Evolutionary conservation across 1,140 invertebrate genomes (phyloP).

Genomic region (Lepidurus apus): DNA sequence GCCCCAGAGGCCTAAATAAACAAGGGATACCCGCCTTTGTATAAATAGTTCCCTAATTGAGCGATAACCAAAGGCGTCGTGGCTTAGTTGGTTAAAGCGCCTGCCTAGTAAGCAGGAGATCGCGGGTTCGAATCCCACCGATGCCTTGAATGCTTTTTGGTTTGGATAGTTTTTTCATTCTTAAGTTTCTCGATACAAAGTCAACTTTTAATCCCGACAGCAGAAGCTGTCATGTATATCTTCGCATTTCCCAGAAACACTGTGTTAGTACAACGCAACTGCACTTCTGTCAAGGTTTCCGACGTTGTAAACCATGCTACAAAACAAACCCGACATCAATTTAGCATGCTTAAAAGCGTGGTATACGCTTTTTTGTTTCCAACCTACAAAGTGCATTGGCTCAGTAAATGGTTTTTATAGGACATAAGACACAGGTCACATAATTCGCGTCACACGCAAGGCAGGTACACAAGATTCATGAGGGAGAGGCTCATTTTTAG

Average conservation of each 20-base stretch:
- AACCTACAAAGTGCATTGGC: too few species aligned
- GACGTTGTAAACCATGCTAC: too few species aligned
- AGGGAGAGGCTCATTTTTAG: neutral
- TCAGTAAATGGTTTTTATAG: too few species aligned
- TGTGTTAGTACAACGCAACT: too few species aligned
- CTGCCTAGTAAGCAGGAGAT: slow-evolving; percentile 36
- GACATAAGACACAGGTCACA: neutral
- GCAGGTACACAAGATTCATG: slow-evolving; percentile 19
- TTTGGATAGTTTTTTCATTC: neutral
- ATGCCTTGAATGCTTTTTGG: slow-evolving; percentile 27
- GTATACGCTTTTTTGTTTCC: too few species aligned
- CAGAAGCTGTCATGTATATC: too few species aligned
- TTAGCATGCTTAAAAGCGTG: too few species aligned
- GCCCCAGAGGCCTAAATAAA: too few species aligned
- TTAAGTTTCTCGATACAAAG: neutral
- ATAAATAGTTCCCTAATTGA: neutral
- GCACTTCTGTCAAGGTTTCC: too few species aligned
- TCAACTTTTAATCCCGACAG: too few species aligned
- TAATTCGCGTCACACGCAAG: slow-evolving; percentile 3
- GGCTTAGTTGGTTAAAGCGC: slow-evolving; percentile 36
- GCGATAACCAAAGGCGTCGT: slow-evolving; percentile 22
- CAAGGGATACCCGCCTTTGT: neutral
- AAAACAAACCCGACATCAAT: too few species aligned
- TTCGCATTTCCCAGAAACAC: too few species aligned
- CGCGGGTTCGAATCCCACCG: slow-evolving; percentile 35